These are phyloP conservation scores for Allygus modestus DNA, from an alignment of 2,888 invertebrate genomes.

Conservation along the genomic window DNA sequence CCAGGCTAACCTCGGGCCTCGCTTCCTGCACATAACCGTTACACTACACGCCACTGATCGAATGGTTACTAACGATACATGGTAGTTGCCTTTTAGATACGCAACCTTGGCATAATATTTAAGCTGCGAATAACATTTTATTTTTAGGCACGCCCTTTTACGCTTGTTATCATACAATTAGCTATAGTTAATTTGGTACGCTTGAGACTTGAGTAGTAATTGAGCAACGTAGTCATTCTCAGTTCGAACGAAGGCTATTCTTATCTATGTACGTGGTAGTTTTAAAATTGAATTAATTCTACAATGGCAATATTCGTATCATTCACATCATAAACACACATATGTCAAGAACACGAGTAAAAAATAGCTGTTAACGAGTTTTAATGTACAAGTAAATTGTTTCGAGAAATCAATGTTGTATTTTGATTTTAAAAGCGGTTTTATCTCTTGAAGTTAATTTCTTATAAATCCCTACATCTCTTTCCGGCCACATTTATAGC, in stretches of 20 bases:
- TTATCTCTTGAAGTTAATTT: not conserved
- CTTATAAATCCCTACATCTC: not conserved
- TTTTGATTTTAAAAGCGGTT: too few relatives aligned
- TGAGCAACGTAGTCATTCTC: not conserved
- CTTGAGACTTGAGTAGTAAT: not conserved
- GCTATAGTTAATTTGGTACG: not conserved
- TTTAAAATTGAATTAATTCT: too few relatives aligned
- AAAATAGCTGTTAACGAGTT: too few relatives aligned
- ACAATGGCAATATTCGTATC: too few relatives aligned
- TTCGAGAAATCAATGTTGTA: too few relatives aligned
- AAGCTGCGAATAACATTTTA: not conserved
- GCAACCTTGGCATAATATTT: not conserved
- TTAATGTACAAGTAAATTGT: too few relatives aligned
- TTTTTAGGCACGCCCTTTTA: not conserved
- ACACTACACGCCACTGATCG: not conserved
- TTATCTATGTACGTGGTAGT: too few relatives aligned
- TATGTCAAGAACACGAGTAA: too few relatives aligned
- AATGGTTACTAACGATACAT: slow-evolving; percentile 11
- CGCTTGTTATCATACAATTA: not conserved
- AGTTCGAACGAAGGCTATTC: too few relatives aligned
- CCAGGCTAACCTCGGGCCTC: not conserved
- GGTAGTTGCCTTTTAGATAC: not conserved
- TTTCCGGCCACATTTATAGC: too few relatives aligned
- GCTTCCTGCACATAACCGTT: slow-evolving; percentile 4
- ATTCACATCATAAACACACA: too few relatives aligned